Percentiles rank a stretch among this genome's conserved stretches.
These are phyloP conservation scores for Aldrovandia affinis DNA, from an alignment of 2,797 vertebrate genomes.

Conservation along the genomic window DNA sequence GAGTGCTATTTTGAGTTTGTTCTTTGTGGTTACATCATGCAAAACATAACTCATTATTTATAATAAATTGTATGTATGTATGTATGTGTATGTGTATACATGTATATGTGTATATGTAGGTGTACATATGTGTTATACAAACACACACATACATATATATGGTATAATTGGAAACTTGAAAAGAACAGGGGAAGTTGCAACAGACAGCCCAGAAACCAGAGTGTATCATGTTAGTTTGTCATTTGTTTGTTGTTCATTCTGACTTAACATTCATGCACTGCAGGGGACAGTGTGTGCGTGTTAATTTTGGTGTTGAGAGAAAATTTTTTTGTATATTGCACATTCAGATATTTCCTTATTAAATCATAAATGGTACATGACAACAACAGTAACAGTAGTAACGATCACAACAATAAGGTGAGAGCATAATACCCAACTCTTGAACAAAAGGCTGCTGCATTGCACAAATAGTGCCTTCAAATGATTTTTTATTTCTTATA, in stretches of 20 bases:
- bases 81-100: constrained; percentile 38
- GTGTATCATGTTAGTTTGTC: constrained; percentile 12
- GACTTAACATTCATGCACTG: constrained; percentile 26
- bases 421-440: neutral
- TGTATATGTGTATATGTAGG: constrained; percentile 34
- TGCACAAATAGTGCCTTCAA: constrained; percentile 33
- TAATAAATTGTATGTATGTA: constrained; percentile 38
- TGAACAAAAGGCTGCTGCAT: constrained; percentile 36
- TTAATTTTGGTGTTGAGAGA: constrained; percentile 24
- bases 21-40: constrained; percentile 22
- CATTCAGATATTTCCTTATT: constrained; percentile 33
- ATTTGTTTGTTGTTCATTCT: neutral
- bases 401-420: neutral
- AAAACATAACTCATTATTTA: constrained; percentile 39
- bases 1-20: constrained; percentile 23
- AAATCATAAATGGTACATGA: neutral
- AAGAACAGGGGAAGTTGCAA: constrained; percentile 18
- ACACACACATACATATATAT: neutral
- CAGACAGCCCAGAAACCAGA: constrained; percentile 8
- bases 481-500: constrained; percentile 14
- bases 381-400: neutral
- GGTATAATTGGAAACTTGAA: constrained; percentile 16
- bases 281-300: neutral
- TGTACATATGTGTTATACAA: constrained; percentile 19
- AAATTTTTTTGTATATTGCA: constrained; percentile 26